phyloP scores from a whole-genome alignment of 2,113 vertebrate species.

The Chinchilla lanigera region DNA sequence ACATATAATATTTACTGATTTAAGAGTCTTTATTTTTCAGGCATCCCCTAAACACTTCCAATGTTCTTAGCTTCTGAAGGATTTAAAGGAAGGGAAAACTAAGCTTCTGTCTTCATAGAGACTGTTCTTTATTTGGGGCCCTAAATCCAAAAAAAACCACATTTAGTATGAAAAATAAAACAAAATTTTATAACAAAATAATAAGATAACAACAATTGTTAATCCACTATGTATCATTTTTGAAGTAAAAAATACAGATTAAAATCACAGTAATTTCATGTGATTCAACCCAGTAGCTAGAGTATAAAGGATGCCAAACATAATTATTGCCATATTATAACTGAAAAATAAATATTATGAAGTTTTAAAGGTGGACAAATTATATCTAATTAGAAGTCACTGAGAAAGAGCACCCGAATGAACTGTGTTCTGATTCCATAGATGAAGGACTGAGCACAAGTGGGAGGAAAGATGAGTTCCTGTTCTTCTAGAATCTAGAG shows the following conservation, averaged over 20 bases:
- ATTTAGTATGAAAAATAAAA: neutral
- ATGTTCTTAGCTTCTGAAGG: neutral
- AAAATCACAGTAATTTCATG: neutral
- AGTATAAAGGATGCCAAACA: neutral
- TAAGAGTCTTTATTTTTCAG: neutral
- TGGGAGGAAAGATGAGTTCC: accelerated
- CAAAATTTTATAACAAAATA: neutral
- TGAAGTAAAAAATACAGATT: neutral
- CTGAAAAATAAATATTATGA: neutral
- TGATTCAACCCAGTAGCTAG: neutral
- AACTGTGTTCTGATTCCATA: neutral
- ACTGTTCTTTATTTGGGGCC: too few relatives aligned
- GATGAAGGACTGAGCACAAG: neutral
- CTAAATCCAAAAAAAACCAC: neutral
- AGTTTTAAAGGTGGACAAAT: neutral
- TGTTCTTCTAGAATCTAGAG: neutral
- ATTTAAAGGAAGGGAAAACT: neutral
- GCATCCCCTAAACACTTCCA: neutral
- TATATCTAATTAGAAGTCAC: neutral
- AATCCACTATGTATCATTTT: neutral
- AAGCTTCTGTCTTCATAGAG: neutral
- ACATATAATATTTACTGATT: neutral
- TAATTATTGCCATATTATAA: neutral
- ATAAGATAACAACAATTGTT: neutral
- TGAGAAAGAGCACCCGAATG: neutral